Base-by-base conservation (phyloP, 2,797 vertebrate species). In the Trematomus bernacchii region DNA sequence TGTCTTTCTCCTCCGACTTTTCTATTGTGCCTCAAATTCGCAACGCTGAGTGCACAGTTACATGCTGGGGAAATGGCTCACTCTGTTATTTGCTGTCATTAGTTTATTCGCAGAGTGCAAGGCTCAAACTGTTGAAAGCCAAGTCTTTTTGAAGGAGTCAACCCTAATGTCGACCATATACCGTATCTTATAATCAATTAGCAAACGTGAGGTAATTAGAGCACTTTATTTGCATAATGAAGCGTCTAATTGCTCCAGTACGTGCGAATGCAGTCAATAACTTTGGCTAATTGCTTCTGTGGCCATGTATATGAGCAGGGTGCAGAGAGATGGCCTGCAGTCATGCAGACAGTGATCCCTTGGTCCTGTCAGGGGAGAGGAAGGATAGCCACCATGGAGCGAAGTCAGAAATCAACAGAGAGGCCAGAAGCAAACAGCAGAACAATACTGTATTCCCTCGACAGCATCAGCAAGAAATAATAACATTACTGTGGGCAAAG, bases 211-310 rank as follows among this genome's bases (percentile, higher is more conserved):
- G 84, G 72, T 82, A 91, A 92, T 94, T 93, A 91, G 85, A 80
- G 74, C 21, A 75, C 85, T 89, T 88, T 76, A 92, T 92, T 92
- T 91, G 85, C 91, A 94, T 92, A 93, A 94, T 93, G 91, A 92
- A 88, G 84, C 68, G n/a, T 27, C 78, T 92, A 91, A 93, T 93
- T 91, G 90, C 79, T 85, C 82, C 79, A 67, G 88, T 89, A 88
- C 61, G 68, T 82, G 82, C 60, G 66, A 85, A 87, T 83, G 62
- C 46, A 87, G 91, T 92, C 87, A 84, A 91, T 93, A 92, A 84
- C 88, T 92, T 88, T 3, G 14, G 66, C 71, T 91, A 91, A 93
- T 87, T 67, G 79, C 86, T 89, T 83, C 85, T 37, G 50, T 57
- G 85, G 67, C 59, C 61, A 71, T 27, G 71, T 72, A 85, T 73